phyloP scores from a whole-genome alignment of 2,797 vertebrate species.

The Scyliorhinus canicula region DNA sequence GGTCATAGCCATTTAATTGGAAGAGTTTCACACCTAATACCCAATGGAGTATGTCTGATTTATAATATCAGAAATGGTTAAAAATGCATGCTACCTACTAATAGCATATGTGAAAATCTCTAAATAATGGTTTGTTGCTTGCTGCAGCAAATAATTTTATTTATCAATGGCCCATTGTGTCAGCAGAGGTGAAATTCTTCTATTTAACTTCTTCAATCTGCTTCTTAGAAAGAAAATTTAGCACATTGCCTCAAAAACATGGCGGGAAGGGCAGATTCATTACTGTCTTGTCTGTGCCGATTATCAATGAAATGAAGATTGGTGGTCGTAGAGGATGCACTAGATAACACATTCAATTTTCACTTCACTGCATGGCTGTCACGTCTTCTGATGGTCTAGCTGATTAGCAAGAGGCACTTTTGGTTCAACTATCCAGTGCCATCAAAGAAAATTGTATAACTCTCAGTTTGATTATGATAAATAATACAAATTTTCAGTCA shows the following conservation, averaged over 20 bases:
- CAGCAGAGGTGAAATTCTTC: not conserved
- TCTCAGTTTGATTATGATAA: not conserved
- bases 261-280: not conserved
- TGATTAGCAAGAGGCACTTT: not conserved
- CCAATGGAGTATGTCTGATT: not conserved
- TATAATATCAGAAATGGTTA: conserved; percentile 5
- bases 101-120: conserved; percentile 1
- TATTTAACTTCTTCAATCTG: not conserved
- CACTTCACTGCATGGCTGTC: not conserved
- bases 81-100: not conserved
- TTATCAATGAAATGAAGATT: not conserved
- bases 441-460: conserved; percentile 2
- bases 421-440: not conserved
- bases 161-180: conserved; percentile 1
- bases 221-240: not conserved
- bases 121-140: not conserved
- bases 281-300: not conserved
- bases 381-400: not conserved
- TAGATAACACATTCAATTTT: not conserved
- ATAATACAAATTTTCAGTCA: not conserved
- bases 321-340: not conserved
- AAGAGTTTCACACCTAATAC: not conserved
- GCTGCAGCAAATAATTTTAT: not conserved
- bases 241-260: not conserved
- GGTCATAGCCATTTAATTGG: conserved; percentile 20